phyloP scores from a whole-genome alignment of 2,888 invertebrate species.

The Drosophila macrothrix region DNA sequence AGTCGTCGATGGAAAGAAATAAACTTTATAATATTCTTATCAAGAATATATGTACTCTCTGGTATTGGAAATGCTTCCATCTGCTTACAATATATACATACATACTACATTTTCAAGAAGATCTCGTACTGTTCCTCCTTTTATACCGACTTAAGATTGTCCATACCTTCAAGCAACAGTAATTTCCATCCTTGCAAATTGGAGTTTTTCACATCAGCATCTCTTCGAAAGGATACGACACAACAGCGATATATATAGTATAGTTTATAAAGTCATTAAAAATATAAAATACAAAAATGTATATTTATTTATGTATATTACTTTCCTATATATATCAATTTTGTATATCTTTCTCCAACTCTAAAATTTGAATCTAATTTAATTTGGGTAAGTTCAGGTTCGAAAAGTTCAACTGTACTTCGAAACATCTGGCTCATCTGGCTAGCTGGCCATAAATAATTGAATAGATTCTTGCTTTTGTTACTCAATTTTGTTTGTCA shows the following conservation, averaged over 20 bases:
- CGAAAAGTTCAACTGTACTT: not conserved
- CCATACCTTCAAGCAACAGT: not conserved
- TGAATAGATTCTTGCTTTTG: not conserved
- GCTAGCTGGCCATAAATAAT: not conserved
- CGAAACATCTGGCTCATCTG: not conserved
- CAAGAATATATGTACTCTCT: not conserved
- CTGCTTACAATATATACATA: not conserved
- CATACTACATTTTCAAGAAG: not conserved
- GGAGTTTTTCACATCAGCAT: not conserved
- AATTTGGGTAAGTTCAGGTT: not conserved
- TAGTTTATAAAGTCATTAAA: not conserved
- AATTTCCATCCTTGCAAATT: not conserved
- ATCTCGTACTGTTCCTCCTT: not conserved
- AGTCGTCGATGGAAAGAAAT: fast-evolving
- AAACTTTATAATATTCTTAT: not conserved
- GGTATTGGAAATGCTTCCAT: not conserved
- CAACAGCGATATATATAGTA: not conserved
- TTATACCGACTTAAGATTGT: not conserved
- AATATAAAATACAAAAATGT: not conserved
- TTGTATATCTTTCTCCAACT: not conserved
- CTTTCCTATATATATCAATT: not conserved
- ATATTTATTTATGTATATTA: fast-evolving
- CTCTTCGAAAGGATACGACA: not conserved
- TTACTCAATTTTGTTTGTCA: not conserved
- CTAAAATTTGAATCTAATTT: not conserved